A percentile compares a stretch with the other conserved stretches of the same genome.
Conservation (phyloP, 2,797 vertebrate species). For the Allobates femoralis region DNA sequence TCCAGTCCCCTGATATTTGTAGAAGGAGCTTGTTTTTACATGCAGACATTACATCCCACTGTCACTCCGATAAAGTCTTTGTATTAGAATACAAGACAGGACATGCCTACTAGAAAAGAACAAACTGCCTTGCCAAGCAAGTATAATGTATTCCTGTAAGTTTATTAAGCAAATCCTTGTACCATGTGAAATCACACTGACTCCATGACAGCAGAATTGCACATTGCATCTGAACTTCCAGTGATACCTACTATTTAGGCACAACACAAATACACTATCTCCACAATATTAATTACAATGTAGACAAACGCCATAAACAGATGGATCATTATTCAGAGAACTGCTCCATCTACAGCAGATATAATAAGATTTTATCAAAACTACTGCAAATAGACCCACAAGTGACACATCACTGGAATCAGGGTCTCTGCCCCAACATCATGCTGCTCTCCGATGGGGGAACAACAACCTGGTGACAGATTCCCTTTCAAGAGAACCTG, state of each 20-base stretch:
- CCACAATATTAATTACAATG: background rate
- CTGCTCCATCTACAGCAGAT: no score
- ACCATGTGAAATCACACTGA: background rate
- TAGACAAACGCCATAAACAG: background rate
- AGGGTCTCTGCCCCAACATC: no score
- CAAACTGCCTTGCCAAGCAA: constrained; percentile 38
- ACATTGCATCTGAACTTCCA: background rate
- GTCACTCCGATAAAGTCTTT: constrained; percentile 29
- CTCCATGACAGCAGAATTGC: background rate
- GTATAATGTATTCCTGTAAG: background rate
- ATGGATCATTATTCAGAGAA: no score
- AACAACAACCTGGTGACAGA: no score
- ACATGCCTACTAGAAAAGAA: constrained; percentile 39
- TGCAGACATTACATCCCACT: constrained; percentile 35
- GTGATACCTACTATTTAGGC: background rate
- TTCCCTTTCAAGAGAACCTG: no score
- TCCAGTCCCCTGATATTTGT: constrained; percentile 49
- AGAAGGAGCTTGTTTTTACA: constrained; percentile 55
- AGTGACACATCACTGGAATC: no score
- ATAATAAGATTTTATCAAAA: no score
- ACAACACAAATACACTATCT: background rate
- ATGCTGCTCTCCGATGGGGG: no score
- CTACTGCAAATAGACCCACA: no score
- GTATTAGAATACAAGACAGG: constrained; percentile 43
- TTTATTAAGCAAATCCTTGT: background rate